phyloP scores from a whole-genome alignment of 2,888 invertebrate genomes.

The Volucella bombylans region DNA sequence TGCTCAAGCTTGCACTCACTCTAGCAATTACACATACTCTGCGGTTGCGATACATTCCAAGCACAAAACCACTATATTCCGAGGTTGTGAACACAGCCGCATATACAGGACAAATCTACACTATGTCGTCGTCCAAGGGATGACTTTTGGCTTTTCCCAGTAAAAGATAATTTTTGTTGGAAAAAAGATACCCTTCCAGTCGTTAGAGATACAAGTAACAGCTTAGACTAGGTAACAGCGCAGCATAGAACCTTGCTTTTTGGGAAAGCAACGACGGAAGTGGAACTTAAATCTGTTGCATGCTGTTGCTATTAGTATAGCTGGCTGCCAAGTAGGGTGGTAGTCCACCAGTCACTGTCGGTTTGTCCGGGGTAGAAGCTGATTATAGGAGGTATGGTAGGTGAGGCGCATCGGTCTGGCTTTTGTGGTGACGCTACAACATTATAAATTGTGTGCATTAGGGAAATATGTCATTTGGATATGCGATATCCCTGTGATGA shows the following conservation, averaged over 20 bases:
- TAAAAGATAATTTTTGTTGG: slow-evolving; percentile 58
- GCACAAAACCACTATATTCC: slow-evolving; percentile 53
- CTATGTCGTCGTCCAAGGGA: slow-evolving; percentile 37
- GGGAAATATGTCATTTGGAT: slow-evolving; percentile 66
- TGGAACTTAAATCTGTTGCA: slow-evolving; percentile 59
- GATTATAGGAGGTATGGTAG: slow-evolving; percentile 48
- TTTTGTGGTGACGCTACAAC: slow-evolving; percentile 65
- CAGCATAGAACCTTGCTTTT: too few relatives aligned
- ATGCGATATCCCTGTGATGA: slow-evolving; percentile 62
- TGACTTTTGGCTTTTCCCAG: slow-evolving; percentile 47
- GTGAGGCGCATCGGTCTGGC: slow-evolving; percentile 57
- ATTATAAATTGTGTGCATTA: slow-evolving; percentile 70
- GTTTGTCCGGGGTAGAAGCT: background rate
- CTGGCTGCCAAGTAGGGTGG: background rate
- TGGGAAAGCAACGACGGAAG: background rate
- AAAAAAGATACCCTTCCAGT: slow-evolving; percentile 34
- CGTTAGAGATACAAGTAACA: background rate
- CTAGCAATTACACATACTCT: slow-evolving; percentile 20
- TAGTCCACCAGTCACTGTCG: background rate
- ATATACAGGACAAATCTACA: background rate
- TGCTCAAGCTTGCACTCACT: slow-evolving; percentile 17
- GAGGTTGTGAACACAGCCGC: slow-evolving; percentile 42
- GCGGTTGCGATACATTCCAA: slow-evolving; percentile 63
- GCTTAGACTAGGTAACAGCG: too few relatives aligned
- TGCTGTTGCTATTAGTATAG: slow-evolving; percentile 4